Evolutionary conservation across 2,113 vertebrate genomes (phyloP).

Genomic region (Xenotilapia longispinis): DNA sequence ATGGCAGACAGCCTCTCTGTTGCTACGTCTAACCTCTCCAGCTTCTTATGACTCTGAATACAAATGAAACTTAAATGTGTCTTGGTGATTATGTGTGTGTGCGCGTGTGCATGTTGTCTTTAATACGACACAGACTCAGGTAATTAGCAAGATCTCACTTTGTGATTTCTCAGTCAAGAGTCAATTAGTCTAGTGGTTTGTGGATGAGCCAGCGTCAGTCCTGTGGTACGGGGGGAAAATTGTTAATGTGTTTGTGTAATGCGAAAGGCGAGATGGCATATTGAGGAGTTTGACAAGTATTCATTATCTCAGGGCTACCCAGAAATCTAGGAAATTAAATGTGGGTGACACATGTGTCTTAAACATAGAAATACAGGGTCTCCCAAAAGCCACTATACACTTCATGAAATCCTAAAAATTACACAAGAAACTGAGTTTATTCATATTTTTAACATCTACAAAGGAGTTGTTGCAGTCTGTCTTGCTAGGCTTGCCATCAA

Average conservation of each 20-base stretch:
- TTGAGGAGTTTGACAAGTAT: slow-evolving; percentile 68
- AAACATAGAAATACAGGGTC: background rate
- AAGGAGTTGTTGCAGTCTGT: background rate
- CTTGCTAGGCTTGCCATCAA: background rate
- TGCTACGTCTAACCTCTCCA: slow-evolving; percentile 28
- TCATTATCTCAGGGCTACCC: slow-evolving; percentile 70
- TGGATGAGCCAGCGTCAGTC: slow-evolving; percentile 54
- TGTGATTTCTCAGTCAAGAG: slow-evolving; percentile 68
- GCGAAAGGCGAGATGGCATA: background rate
- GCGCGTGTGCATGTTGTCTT: background rate
- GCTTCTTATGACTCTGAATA: slow-evolving; percentile 58
- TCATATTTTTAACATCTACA: background rate
- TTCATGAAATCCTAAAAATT: background rate
- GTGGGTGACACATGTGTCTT: background rate
- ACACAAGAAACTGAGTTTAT: background rate
- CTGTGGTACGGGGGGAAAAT: slow-evolving; percentile 51
- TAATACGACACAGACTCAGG: slow-evolving; percentile 42
- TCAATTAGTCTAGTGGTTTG: slow-evolving; percentile 73
- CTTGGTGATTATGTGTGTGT: background rate
- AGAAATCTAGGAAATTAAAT: slow-evolving; percentile 9
- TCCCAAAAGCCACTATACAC: background rate
- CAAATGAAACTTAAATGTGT: slow-evolving; percentile 5
- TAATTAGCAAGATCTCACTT: slow-evolving; percentile 67
- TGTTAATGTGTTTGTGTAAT: slow-evolving; percentile 9
- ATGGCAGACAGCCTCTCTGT: slow-evolving; percentile 41